Conservation (phyloP, 2,888 invertebrate species). For the Diaprepes abbreviatus region DNA sequence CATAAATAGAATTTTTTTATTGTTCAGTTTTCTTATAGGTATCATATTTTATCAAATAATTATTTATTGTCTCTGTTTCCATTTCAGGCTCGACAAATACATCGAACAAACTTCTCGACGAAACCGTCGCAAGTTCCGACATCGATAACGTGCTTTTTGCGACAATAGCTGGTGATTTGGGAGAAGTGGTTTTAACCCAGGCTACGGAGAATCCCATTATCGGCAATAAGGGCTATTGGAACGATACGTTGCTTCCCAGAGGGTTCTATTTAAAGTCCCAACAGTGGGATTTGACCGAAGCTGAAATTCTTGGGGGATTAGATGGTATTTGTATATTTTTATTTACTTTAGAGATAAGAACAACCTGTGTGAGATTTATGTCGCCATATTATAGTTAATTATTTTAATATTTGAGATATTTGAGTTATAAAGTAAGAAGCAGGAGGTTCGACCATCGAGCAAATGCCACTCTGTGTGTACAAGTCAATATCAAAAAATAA, state of each 20-base stretch:
- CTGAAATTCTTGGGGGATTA: conserved; percentile 78
- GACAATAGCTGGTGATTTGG: conserved; percentile 75
- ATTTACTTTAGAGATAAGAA: neutral
- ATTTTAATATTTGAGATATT: too few species aligned
- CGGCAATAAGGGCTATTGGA: conserved; percentile 74
- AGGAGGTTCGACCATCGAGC: too few species aligned
- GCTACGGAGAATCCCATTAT: conserved; percentile 70
- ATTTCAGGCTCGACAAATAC: conserved; percentile 14
- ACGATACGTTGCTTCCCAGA: conserved; percentile 74
- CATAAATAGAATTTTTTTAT: too few species aligned
- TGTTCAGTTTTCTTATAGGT: too few species aligned
- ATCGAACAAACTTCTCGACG: conserved; percentile 33
- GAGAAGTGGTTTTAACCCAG: conserved; percentile 77
- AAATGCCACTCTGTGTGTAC: too few species aligned
- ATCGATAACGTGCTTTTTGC: conserved; percentile 74
- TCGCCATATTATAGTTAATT: too few species aligned
- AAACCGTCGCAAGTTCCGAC: conserved; percentile 23
- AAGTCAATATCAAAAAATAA: too few species aligned
- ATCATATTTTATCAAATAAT: too few species aligned
- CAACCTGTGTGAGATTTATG: too few species aligned
- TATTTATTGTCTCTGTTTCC: too few species aligned
- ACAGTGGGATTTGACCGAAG: conserved; percentile 76
- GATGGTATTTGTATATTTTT: conserved; percentile 71
- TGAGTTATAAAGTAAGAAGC: too few species aligned
- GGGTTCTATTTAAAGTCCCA: conserved; percentile 71